Evolutionary conservation across 2,797 vertebrate genomes (phyloP).

Genomic region (Alcedo atthis): DNA sequence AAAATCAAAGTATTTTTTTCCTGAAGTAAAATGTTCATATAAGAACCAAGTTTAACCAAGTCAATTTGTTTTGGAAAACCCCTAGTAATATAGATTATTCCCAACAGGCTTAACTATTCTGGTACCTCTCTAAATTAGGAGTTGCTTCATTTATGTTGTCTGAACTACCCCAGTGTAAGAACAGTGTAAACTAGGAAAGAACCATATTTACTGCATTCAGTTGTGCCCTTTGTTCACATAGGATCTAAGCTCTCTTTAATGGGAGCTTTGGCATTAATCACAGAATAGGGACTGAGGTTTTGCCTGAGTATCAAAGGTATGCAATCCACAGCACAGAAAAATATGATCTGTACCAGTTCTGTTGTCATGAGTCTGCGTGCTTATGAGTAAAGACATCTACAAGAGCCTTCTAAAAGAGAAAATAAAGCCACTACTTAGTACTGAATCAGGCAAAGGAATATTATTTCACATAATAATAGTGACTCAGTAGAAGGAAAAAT

Average conservation of each 20-base stretch:
- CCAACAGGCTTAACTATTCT: not conserved
- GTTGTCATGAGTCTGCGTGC: not conserved
- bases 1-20: not conserved
- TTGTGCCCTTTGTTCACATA: not conserved
- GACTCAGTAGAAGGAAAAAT: slow-evolving; percentile 12
- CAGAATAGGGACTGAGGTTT: not conserved
- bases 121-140: not conserved
- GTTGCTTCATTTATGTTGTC: not conserved
- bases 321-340: not conserved
- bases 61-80: not conserved
- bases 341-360: not conserved
- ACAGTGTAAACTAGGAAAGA: not conserved
- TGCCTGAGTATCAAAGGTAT: not conserved
- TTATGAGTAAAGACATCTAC: not conserved
- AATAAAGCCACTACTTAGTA: not conserved
- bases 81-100: not conserved
- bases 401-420: not conserved
- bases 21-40: not conserved
- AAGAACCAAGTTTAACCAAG: not conserved
- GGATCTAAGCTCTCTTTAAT: not conserved
- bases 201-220: not conserved
- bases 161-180: not conserved
- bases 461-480: not conserved
- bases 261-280: not conserved
- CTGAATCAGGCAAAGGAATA: not conserved